A percentile compares a stretch with the other conserved stretches of the same genome.
Evolutionary conservation across 2,113 vertebrate species (phyloP).

Genomic region (Lutjanus erythropterus): DNA sequence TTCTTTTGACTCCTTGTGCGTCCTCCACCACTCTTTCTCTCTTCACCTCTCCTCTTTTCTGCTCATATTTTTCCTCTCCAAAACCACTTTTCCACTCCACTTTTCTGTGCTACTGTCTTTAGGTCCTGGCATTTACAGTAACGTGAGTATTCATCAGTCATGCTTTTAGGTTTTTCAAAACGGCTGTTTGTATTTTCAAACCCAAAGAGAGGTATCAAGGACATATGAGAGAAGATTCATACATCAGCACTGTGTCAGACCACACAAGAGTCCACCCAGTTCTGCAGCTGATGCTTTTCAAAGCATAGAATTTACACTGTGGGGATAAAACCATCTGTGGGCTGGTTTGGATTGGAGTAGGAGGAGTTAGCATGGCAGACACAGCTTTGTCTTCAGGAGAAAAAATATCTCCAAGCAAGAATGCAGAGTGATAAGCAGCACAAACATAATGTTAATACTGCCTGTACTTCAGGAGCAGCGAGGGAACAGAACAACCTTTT

Average conservation of each 20-base stretch:
- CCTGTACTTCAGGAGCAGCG: not conserved
- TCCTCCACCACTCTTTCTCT: not conserved
- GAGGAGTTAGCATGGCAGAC: not conserved
- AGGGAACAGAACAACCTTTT: not conserved
- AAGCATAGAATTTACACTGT: not conserved
- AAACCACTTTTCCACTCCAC: not conserved
- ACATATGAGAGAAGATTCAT: not conserved
- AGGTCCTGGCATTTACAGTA: not conserved
- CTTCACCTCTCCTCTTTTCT: not conserved
- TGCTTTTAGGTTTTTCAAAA: not conserved
- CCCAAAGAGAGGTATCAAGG: not conserved
- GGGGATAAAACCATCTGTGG: conserved; percentile 4
- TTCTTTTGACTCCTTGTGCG: not conserved
- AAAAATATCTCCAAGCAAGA: not conserved
- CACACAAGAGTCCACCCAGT: not conserved
- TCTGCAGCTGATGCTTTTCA: not conserved
- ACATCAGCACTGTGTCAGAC: not conserved
- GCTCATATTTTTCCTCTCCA: not conserved
- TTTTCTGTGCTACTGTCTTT: not conserved
- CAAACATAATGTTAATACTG: not conserved
- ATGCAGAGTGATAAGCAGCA: not conserved
- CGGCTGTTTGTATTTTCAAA: not conserved
- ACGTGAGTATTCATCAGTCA: not conserved
- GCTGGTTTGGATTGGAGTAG: conserved; percentile 1
- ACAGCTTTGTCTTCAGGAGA: not conserved